Evolutionary conservation across 2,888 invertebrate species (phyloP).

Genomic region (Lasioglossum lativentre): DNA sequence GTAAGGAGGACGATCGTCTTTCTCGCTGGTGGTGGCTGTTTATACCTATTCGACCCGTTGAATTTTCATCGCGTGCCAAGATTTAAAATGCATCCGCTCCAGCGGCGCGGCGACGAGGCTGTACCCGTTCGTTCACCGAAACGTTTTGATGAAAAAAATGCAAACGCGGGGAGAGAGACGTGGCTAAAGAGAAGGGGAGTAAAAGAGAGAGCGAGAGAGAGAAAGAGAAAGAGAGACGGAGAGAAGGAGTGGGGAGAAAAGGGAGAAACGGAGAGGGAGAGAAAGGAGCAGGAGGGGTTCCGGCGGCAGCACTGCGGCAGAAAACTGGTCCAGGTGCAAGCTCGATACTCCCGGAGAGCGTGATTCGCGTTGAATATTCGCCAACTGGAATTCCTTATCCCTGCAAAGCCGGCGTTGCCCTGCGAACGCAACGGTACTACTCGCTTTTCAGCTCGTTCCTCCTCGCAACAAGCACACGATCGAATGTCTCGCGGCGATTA

Average conservation of each 20-base stretch:
- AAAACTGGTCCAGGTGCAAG: constrained; percentile 64
- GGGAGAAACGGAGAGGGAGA: not conserved
- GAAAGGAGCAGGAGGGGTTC: constrained; percentile 21
- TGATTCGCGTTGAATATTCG: constrained; percentile 65
- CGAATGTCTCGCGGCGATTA: constrained; percentile 7
- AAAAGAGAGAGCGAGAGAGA: not conserved
- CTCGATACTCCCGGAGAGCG: constrained; percentile 61
- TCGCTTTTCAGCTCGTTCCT: constrained; percentile 12
- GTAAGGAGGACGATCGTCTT: constrained; percentile 4
- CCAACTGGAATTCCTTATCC: constrained; percentile 57
- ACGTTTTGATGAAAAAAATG: constrained; percentile 72
- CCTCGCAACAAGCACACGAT: not conserved
- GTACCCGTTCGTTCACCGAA: constrained; percentile 48
- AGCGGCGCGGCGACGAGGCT: constrained; percentile 20
- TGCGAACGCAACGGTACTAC: constrained; percentile 31
- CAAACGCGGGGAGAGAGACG: constrained; percentile 56
- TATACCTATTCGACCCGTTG: constrained; percentile 56
- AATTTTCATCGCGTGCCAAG: constrained; percentile 66
- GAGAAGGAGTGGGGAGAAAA: not conserved
- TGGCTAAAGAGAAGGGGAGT: constrained; percentile 13
- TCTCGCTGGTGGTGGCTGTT: constrained; percentile 33
- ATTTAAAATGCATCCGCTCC: constrained; percentile 65
- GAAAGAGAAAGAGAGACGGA: not conserved
- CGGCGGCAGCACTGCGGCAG: constrained; percentile 57
- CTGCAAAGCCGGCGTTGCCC: constrained; percentile 38